Evolutionary conservation across 2,797 vertebrate species (phyloP), one percentile per base, ranked within the genome.

Genomic region (Squalus acanthias): DNA sequence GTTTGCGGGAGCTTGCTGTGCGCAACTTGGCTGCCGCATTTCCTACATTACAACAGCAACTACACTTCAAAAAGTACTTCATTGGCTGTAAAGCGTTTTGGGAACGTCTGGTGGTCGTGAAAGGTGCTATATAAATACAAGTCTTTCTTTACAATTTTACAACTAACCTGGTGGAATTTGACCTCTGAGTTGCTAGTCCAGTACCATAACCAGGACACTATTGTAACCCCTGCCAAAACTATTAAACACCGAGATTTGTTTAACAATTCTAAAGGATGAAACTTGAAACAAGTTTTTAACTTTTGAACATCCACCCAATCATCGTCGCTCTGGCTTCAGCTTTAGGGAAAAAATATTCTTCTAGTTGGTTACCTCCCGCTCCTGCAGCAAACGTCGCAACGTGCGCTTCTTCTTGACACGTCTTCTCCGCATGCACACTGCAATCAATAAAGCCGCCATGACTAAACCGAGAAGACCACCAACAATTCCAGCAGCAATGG

Each of bases 371-470:
- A 99, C 99, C 98, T 99, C 99, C 97, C 98, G 98, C 97, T 99
- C 99, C 97, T 99, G 99, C 69, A 99, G 98, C 95, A 99, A 97
- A 94, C 99, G 97, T 89, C 99, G 98, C 97, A 98, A 98, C 0
- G 99, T 99, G 67, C 99, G 98, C 97, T 99, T 99, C 85, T 98
- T 98, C 97, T 99, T 98, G 5, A 99, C 99, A 97, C 98, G 98
- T 53, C 99, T 98, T 60, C 99, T 98, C 24, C 99, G 98, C 92
- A 99, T 93, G 79, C 98, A 97, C 89, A 99, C 98, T n/a, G 98
- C 98, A 0, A 99, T 98, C 13, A 97, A 98, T 95, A 99, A 97
- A 29, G 97, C 98, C 0, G 99, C 97, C 26, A 99, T 97, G 12
- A 99, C 97, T 87, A 98, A 96, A 70, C 98, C 98, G 96, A 99